Percentiles rank a stretch among this genome's conserved stretches.
phyloP scores from a whole-genome alignment of 1,140 invertebrate species.

The Cydia pomonella region DNA sequence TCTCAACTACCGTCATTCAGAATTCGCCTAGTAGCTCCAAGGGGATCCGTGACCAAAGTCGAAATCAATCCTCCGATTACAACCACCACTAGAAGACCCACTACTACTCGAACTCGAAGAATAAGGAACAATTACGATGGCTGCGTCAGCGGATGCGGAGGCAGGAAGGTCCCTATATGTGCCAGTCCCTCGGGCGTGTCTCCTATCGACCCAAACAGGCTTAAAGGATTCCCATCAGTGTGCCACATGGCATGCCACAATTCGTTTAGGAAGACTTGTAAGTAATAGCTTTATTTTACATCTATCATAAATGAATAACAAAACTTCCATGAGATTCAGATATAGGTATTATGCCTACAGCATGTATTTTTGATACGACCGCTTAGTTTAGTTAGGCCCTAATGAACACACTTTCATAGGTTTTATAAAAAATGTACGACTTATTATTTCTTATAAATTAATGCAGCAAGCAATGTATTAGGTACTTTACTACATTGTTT shows the following conservation, averaged over 20 bases:
- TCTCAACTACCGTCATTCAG: conserved; percentile 41
- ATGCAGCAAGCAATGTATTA: too few relatives aligned
- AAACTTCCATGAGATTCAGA: too few relatives aligned
- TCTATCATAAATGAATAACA: not conserved
- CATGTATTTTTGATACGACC: too few relatives aligned
- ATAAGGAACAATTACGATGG: conserved; percentile 61
- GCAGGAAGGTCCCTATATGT: conserved; percentile 62
- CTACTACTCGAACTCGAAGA: conserved; percentile 49
- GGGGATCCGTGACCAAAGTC: conserved; percentile 60
- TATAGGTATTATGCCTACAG: too few relatives aligned
- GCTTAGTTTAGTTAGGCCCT: too few relatives aligned
- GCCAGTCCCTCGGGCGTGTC: conserved; percentile 50
- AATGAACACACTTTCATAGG: too few relatives aligned
- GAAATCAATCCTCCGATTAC: conserved; percentile 53
- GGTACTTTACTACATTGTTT: too few relatives aligned
- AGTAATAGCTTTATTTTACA: conserved; percentile 46
- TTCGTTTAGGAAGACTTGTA: conserved; percentile 65
- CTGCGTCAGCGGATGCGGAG: conserved; percentile 62
- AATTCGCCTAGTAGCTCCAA: conserved; percentile 59
- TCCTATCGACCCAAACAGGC: conserved; percentile 56
- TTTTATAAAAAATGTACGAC: too few relatives aligned
- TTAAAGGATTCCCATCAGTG: conserved; percentile 70
- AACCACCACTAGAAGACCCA: conserved; percentile 48
- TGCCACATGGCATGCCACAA: conserved; percentile 75
- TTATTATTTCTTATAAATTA: too few relatives aligned